Evolutionary conservation across 1,140 invertebrate species (phyloP).

Genomic region (Zaprionus kolodkinae): DNA sequence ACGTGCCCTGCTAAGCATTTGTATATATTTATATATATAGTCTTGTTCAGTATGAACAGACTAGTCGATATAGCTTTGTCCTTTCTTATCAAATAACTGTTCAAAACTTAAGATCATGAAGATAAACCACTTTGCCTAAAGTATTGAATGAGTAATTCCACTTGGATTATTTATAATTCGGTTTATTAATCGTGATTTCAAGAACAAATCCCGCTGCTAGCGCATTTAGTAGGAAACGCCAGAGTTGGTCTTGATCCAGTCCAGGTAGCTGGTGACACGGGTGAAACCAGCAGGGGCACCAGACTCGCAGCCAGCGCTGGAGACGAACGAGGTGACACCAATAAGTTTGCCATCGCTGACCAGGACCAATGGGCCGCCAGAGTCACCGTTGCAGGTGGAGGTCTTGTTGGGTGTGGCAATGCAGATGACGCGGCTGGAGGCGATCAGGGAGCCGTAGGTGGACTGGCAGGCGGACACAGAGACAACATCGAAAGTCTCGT

Average conservation of each 20-base stretch:
- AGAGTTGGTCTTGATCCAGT: conserved; percentile 84
- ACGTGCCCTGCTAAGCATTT: too few relatives aligned
- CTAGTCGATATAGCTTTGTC: too few relatives aligned
- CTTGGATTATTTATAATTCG: neutral
- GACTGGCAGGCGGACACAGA: conserved; percentile 18
- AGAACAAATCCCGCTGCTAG: conserved; percentile 4
- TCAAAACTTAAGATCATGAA: too few relatives aligned
- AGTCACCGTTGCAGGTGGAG: conserved; percentile 85
- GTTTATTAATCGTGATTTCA: conserved; percentile 33
- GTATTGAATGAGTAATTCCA: too few relatives aligned
- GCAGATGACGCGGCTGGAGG: conserved; percentile 50
- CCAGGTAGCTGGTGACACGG: conserved; percentile 85
- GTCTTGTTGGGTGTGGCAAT: conserved; percentile 53
- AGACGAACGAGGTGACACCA: conserved; percentile 85
- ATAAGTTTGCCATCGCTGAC: conserved; percentile 75
- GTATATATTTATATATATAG: too few relatives aligned
- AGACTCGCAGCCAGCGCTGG: conserved; percentile 60
- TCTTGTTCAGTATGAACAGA: too few relatives aligned
- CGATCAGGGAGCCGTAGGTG: conserved; percentile 47
- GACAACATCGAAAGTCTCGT: conserved; percentile 12
- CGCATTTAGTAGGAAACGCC: conserved; percentile 50
- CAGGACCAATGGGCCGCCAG: conserved; percentile 85
- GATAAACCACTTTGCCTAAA: too few relatives aligned
- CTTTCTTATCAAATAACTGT: too few relatives aligned
- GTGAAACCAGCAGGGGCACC: conserved; percentile 85